phyloP scores from a whole-genome alignment of 2,888 invertebrate genomes.

The Matsumyia berberina region DNA sequence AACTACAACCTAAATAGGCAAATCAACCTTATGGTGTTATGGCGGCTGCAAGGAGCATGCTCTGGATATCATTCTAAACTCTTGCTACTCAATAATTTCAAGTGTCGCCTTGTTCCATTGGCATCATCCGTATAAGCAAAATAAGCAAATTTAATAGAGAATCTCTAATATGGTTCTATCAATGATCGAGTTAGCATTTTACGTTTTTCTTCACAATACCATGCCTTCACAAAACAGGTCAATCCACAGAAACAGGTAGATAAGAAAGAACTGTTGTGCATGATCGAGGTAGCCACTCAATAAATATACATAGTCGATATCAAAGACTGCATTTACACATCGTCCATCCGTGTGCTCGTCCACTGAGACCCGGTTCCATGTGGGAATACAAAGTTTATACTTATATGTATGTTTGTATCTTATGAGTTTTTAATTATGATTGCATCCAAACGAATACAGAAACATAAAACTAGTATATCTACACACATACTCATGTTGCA shows the following conservation, averaged over 20 bases:
- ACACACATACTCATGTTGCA: constrained; percentile 14
- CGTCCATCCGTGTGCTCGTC: constrained; percentile 9
- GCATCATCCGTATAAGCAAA: neutral
- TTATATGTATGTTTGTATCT: constrained; percentile 21
- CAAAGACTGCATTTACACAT: neutral
- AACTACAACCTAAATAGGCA: too few relatives aligned
- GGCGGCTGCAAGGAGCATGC: too few relatives aligned
- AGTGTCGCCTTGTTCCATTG: neutral
- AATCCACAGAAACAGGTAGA: constrained; percentile 55
- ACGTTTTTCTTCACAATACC: constrained; percentile 11
- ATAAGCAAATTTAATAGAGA: neutral
- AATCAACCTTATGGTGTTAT: too few relatives aligned
- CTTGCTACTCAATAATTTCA: neutral
- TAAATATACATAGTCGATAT: constrained; percentile 31
- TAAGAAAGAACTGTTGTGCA: constrained; percentile 50
- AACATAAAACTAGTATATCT: constrained; percentile 53
- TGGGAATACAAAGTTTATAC: constrained; percentile 9
- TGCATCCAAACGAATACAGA: constrained; percentile 47
- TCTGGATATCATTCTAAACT: too few relatives aligned
- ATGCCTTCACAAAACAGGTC: constrained; percentile 48
- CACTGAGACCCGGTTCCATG: constrained; percentile 11
- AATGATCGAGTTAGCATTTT: constrained; percentile 1
- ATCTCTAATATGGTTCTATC: neutral
- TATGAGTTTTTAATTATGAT: constrained; percentile 66
- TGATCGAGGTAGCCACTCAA: constrained; percentile 19